These are phyloP conservation scores for Stomatorhinus walkeri DNA, from an alignment of 2,797 vertebrate genomes.

Conservation along the genomic window DNA sequence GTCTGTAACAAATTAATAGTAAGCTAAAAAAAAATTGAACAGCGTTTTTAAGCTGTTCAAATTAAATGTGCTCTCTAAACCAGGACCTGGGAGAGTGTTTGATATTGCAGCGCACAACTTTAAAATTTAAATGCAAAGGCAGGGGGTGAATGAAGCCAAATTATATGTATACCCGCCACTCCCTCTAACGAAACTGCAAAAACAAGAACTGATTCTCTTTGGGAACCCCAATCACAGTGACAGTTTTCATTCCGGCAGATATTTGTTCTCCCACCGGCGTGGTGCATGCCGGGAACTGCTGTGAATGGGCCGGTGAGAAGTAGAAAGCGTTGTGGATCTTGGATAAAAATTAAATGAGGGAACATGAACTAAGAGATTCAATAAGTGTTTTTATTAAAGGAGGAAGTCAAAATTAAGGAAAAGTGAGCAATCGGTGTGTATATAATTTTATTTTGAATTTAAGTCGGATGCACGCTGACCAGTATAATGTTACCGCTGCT, in stretches of 20 bases:
- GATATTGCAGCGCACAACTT: neutral
- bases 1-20: neutral
- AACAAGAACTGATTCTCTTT: neutral
- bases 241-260: conserved; percentile 17
- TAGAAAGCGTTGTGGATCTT: neutral
- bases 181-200: neutral
- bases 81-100: neutral
- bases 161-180: neutral
- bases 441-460: neutral
- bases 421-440: conserved; percentile 3
- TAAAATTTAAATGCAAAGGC: neutral
- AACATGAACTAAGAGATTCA: neutral
- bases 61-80: neutral
- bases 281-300: conserved; percentile 27
- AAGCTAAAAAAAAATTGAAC: neutral
- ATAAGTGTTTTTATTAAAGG: neutral
- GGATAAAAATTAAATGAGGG: neutral
- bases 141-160: neutral
- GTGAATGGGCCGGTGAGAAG: conserved; percentile 29
- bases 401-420: neutral
- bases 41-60: neutral
- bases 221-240: neutral
- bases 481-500: neutral
- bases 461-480: neutral
- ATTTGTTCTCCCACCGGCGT: conserved; percentile 12